A percentile compares a stretch with the other conserved stretches of the same genome.
phyloP scores from a whole-genome alignment of 2,888 invertebrate genomes.

The Phragmatobia fuliginosa region DNA sequence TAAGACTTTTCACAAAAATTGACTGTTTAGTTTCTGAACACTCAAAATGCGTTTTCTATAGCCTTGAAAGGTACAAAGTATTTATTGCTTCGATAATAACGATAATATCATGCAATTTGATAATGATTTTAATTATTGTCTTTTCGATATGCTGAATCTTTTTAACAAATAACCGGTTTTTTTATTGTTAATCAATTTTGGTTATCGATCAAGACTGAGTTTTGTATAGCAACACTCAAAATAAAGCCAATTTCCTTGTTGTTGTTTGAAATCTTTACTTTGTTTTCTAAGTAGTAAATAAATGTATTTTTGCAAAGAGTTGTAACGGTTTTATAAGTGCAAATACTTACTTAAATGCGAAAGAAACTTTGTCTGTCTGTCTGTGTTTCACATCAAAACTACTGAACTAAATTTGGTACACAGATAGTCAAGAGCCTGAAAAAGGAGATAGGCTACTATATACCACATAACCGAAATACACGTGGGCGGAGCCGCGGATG shows the following conservation, averaged over 20 bases:
- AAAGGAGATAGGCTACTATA: too few species aligned
- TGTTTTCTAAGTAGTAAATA: background rate
- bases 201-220: background rate
- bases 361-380: too few species aligned
- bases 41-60: background rate
- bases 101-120: background rate
- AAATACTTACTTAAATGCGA: too few species aligned
- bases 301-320: too few species aligned
- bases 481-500: too few species aligned
- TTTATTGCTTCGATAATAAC: background rate
- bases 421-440: too few species aligned
- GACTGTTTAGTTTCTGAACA: background rate
- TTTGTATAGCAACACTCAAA: background rate
- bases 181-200: background rate
- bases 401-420: too few species aligned
- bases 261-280: background rate
- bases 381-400: too few species aligned
- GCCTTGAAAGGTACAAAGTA: background rate
- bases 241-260: background rate
- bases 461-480: too few species aligned
- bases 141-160: background rate
- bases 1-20: background rate
- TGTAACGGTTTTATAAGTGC: too few species aligned
- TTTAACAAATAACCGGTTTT: background rate
- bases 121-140: background rate